These are phyloP conservation scores for Drosophila tani DNA, from an alignment of 1,140 invertebrate species.

Conservation along the genomic window DNA sequence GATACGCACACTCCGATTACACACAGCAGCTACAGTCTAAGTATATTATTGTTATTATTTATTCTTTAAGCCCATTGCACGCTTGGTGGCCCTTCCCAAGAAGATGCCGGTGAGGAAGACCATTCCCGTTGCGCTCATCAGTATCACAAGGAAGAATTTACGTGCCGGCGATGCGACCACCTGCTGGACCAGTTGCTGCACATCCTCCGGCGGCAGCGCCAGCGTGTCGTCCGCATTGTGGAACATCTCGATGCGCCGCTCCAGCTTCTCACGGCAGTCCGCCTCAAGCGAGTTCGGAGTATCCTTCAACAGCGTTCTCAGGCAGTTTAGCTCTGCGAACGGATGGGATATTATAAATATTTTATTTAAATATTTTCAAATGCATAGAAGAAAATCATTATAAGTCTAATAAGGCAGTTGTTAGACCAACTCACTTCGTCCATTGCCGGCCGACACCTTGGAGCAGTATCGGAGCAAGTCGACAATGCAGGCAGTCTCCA, in stretches of 20 bases:
- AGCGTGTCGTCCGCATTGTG: slow-evolving; percentile 91
- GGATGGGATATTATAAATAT: slow-evolving; percentile 69
- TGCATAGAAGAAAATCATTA: background rate
- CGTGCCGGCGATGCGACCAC: slow-evolving; percentile 90
- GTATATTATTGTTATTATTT: slow-evolving; percentile 66
- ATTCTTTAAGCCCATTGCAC: slow-evolving; percentile 89
- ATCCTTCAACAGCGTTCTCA: slow-evolving; percentile 90
- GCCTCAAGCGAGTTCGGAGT: slow-evolving; percentile 88
- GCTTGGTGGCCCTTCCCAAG: slow-evolving; percentile 91
- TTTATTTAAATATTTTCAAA: background rate
- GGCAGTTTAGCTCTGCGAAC: slow-evolving; percentile 92
- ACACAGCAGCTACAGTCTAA: slow-evolving; percentile 61
- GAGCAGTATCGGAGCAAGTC: slow-evolving; percentile 94
- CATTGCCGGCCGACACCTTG: slow-evolving; percentile 93
- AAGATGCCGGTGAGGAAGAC: slow-evolving; percentile 93
- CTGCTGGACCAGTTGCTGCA: slow-evolving; percentile 90
- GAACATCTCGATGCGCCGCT: slow-evolving; percentile 94
- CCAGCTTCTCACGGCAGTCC: slow-evolving; percentile 92
- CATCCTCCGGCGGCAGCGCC: slow-evolving; percentile 87
- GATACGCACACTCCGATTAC: slow-evolving; percentile 47
- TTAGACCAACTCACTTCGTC: slow-evolving; percentile 89
- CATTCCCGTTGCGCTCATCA: slow-evolving; percentile 89
- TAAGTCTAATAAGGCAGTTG: background rate
- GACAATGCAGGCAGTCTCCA: slow-evolving; percentile 91
- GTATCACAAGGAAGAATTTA: slow-evolving; percentile 91